Percentiles rank a stretch among this genome's conserved stretches.
Conservation (phyloP, 2,113 vertebrate species). For the Cryptoleucopteryx plumbea region DNA sequence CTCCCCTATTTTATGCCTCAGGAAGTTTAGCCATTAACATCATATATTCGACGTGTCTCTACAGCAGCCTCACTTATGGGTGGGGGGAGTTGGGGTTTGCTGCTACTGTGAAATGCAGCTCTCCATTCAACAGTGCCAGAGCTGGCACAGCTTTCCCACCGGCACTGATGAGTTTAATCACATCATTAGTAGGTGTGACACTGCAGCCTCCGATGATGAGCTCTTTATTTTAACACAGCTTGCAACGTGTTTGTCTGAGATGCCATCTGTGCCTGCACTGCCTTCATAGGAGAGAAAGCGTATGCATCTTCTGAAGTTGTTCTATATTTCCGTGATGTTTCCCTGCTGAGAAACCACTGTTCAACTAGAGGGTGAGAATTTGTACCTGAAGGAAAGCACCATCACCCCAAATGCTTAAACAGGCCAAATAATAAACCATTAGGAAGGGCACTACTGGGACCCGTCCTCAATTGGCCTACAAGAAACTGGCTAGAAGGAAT, state of each 20-base stretch:
- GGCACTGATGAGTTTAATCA: slow-evolving; percentile 43
- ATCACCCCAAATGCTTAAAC: background rate
- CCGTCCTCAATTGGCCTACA: background rate
- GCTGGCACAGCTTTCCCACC: background rate
- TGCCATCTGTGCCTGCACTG: slow-evolving; percentile 43
- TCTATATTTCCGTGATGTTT: slow-evolving; percentile 1
- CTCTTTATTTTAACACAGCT: slow-evolving; percentile 24
- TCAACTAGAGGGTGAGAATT: background rate
- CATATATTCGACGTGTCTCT: rapidly evolving
- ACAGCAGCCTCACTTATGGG: background rate
- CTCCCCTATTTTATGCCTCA: background rate
- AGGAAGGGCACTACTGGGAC: background rate
- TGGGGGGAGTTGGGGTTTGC: background rate
- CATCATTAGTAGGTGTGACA: slow-evolving; percentile 58
- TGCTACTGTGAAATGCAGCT: background rate
- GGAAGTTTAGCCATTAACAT: background rate
- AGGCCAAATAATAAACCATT: background rate
- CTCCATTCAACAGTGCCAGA: background rate
- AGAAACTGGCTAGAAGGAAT: background rate
- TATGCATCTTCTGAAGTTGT: background rate
- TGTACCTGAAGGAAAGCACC: background rate
- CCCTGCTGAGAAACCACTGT: slow-evolving; percentile 16
- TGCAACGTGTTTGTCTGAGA: background rate
- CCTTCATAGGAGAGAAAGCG: slow-evolving; percentile 7
- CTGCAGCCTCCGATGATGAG: slow-evolving; percentile 26